Evolutionary conservation across 2,888 invertebrate species (phyloP).

Genomic region (Pocota personata): DNA sequence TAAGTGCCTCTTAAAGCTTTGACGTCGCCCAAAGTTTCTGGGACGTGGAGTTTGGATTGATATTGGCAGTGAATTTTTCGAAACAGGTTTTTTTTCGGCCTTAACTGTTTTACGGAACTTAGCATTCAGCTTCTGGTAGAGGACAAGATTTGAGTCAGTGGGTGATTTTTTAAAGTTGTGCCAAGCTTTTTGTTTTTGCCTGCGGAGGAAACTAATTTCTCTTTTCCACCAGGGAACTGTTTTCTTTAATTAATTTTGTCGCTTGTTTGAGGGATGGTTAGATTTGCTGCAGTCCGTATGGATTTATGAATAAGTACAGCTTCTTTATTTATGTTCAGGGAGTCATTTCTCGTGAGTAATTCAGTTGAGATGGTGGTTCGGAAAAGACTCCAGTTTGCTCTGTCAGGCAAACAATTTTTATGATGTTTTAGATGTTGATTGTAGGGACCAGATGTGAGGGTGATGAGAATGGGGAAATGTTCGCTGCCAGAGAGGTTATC

Average conservation of each 20-base stretch:
- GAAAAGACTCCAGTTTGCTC: background rate
- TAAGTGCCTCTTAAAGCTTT: background rate
- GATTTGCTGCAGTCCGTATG: constrained; percentile 22
- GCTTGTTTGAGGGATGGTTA: constrained; percentile 31
- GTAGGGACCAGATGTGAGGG: background rate
- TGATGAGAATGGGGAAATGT: constrained; percentile 1
- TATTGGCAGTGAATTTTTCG: background rate
- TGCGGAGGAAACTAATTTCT: background rate
- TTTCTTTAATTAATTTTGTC: background rate
- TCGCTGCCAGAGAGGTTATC: constrained; percentile 10
- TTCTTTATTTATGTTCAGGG: constrained; percentile 20
- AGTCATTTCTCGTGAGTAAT: background rate
- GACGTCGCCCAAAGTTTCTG: background rate
- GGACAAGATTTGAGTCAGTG: too few relatives aligned
- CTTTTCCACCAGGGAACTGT: constrained; percentile 4
- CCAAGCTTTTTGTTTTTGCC: background rate
- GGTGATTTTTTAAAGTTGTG: background rate
- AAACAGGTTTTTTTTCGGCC: background rate
- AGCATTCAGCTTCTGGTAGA: too few relatives aligned
- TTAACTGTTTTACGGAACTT: too few relatives aligned
- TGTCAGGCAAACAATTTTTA: background rate
- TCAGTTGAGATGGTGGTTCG: background rate
- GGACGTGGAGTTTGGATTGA: background rate
- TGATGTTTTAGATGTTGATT: background rate
- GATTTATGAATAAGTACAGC: constrained; percentile 19